These are phyloP conservation scores for Candoia aspera DNA, from an alignment of 2,113 vertebrate species.

Conservation along the genomic window DNA sequence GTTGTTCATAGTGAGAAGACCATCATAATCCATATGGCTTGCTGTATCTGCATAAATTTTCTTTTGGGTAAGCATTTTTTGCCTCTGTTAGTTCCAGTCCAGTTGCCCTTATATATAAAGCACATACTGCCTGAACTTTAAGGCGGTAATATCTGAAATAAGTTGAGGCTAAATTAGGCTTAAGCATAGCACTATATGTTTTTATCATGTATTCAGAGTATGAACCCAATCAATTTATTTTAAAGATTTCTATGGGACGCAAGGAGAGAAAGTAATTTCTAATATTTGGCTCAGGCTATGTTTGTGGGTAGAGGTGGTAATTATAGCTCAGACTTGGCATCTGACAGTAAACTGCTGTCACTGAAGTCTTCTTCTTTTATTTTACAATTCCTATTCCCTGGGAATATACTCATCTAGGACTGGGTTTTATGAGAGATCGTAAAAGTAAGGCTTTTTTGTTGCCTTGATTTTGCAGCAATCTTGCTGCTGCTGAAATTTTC, in stretches of 20 bases:
- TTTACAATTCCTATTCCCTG: background rate
- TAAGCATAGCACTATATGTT: background rate
- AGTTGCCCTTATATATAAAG: background rate
- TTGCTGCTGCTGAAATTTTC: background rate
- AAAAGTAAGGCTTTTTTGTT: background rate
- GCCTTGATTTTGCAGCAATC: background rate
- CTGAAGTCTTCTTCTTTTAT: background rate
- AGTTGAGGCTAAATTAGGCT: background rate
- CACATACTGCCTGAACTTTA: background rate
- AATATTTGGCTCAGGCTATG: background rate
- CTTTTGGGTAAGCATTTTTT: background rate
- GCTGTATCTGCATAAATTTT: background rate
- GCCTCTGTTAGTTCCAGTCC: background rate
- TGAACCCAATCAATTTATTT: background rate
- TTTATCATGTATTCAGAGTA: background rate
- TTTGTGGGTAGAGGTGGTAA: background rate
- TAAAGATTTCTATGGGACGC: background rate
- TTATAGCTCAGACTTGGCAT: background rate
- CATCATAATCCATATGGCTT: background rate
- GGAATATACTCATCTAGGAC: background rate
- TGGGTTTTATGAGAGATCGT: background rate
- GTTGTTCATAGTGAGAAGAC: background rate
- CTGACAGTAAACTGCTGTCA: background rate
- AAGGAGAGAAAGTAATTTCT: background rate
- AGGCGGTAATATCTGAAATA: background rate